These are phyloP conservation scores for Agonopterix alstromeriana DNA, from an alignment of 2,888 invertebrate species.

Conservation along the genomic window DNA sequence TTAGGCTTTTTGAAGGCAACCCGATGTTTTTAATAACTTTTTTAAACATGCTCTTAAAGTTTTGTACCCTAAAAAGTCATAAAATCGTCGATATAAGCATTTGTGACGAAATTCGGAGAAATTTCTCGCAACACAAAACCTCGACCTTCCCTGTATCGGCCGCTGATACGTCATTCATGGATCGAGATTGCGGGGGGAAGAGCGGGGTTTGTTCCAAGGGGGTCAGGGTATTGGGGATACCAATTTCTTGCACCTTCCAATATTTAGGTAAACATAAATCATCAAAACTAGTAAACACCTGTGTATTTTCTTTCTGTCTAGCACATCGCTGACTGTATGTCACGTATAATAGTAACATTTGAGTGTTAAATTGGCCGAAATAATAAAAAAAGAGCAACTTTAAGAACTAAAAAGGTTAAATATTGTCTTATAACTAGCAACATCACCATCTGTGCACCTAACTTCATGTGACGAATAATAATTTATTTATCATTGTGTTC, in stretches of 20 bases:
- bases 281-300: no score
- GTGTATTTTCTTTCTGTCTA: no score
- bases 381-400: no score
- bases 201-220: slow-evolving; percentile 22
- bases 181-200: slow-evolving; percentile 14
- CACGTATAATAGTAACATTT: no score
- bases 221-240: slow-evolving; percentile 34
- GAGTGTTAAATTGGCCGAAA: no score
- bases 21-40: no score
- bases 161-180: slow-evolving; percentile 36
- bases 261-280: no score
- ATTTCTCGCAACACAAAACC: slow-evolving; percentile 66
- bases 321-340: no score
- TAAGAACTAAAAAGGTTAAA: no score
- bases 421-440: slow-evolving; percentile 17
- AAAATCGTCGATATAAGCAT: slow-evolving; percentile 1
- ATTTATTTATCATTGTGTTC: slow-evolving; percentile 25
- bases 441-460: slow-evolving; percentile 29
- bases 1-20: background rate
- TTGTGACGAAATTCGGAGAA: slow-evolving; percentile 29
- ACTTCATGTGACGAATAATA: slow-evolving; percentile 40
- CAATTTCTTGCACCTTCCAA: slow-evolving; percentile 14
- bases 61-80: no score
- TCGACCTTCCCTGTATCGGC: slow-evolving; percentile 34
- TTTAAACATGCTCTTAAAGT: no score